Evolutionary conservation across 2,113 vertebrate genomes (phyloP).

Genomic region (Petroica traversi): DNA sequence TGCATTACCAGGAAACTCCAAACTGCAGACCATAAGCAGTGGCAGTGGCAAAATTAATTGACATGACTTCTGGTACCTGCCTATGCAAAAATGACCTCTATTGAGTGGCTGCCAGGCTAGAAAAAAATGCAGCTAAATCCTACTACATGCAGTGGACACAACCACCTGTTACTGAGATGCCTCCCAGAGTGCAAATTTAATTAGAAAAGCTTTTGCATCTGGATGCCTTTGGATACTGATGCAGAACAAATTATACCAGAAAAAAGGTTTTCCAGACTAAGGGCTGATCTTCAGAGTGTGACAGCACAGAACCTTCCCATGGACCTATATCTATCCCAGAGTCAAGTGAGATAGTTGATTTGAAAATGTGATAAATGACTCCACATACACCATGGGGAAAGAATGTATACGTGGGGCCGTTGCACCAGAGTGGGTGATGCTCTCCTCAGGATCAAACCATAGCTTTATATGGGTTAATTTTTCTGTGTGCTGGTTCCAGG

Average conservation of each 20-base stretch:
- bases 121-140: not conserved
- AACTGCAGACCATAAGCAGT: not conserved
- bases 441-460: not conserved
- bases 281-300: not conserved
- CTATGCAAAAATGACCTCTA: not conserved
- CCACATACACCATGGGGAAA: not conserved
- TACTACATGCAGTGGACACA: not conserved
- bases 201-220: not conserved
- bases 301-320: not conserved
- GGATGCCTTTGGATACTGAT: not conserved
- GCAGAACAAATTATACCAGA: not conserved
- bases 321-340: not conserved
- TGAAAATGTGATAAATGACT: not conserved
- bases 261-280: not conserved
- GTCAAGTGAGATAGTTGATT: not conserved
- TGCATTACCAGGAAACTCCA: not conserved
- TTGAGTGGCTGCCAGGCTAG: not conserved
- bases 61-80: not conserved
- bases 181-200: not conserved
- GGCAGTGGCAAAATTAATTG: not conserved
- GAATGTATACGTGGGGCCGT: accelerated
- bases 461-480: not conserved
- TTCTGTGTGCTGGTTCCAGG: not conserved
- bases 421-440: not conserved
- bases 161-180: not conserved